Percentiles rank a stretch among this genome's conserved stretches.
Conservation (phyloP, 2,113 vertebrate genomes). For the Abramis brama region DNA sequence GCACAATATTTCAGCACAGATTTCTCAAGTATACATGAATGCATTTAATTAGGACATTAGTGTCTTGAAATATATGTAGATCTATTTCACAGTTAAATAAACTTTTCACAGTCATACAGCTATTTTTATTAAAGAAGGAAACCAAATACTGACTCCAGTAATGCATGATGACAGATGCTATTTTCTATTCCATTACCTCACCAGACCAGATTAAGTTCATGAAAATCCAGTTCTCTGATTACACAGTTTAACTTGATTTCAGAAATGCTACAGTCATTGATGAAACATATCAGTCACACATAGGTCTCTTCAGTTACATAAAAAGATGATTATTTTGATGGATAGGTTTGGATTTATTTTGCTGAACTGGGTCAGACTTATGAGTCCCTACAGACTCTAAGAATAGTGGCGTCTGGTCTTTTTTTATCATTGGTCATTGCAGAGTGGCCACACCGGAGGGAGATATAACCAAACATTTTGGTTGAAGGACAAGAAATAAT, state of each 20-base stretch:
- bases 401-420: not conserved
- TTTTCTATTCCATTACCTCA: constrained; percentile 43
- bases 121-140: constrained; percentile 34
- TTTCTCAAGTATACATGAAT: not conserved
- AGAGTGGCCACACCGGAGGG: not conserved
- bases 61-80: not conserved
- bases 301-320: not conserved
- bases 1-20: no score
- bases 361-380: constrained; percentile 4
- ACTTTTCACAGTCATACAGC: not conserved
- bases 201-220: not conserved
- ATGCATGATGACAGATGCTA: constrained; percentile 37
- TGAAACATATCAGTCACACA: not conserved
- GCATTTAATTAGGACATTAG: not conserved
- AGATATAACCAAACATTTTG: not conserved
- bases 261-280: not conserved
- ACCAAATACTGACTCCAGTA: constrained; percentile 24
- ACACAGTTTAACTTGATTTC: not conserved
- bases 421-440: not conserved
- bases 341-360: constrained; percentile 19
- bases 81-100: constrained; percentile 13
- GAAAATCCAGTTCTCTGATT: not conserved
- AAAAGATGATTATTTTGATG: not conserved
- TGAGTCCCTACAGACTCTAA: constrained; percentile 8
- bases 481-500: constrained; percentile 20